phyloP scores from a whole-genome alignment of 2,888 invertebrate genomes.

The Diploptera punctata region DNA sequence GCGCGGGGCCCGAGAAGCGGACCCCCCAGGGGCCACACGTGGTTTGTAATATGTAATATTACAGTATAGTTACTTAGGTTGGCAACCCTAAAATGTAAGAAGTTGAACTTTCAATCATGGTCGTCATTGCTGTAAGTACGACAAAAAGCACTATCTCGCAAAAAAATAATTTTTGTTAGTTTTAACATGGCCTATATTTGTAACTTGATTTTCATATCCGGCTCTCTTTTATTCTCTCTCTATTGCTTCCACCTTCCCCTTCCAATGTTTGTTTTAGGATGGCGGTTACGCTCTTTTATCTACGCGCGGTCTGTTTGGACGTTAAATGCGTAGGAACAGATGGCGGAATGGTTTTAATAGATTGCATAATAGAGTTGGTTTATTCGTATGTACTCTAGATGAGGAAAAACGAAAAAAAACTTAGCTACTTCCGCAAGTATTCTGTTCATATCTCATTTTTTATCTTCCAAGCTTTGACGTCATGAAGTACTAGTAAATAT shows the following conservation, averaged over 20 bases:
- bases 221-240: not conserved
- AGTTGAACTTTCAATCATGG: no score
- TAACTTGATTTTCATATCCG: not conserved
- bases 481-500: not conserved
- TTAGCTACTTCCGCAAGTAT: conserved; percentile 1
- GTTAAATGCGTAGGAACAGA: conserved; percentile 11
- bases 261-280: not conserved
- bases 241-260: not conserved
- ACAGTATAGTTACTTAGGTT: no score
- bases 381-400: not conserved
- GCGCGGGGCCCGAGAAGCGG: no score
- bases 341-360: not conserved
- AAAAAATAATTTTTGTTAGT: no score
- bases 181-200: no score
- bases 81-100: no score
- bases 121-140: no score
- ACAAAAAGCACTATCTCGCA: no score
- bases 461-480: conserved; percentile 6
- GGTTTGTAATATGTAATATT: no score
- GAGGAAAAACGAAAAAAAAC: not conserved
- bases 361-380: not conserved
- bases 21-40: no score
- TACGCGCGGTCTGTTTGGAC: not conserved
- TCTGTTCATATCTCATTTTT: not conserved
- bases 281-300: conserved; percentile 9